Base-by-base conservation (phyloP, 1,140 invertebrate species). In the Hermetia illucens region DNA sequence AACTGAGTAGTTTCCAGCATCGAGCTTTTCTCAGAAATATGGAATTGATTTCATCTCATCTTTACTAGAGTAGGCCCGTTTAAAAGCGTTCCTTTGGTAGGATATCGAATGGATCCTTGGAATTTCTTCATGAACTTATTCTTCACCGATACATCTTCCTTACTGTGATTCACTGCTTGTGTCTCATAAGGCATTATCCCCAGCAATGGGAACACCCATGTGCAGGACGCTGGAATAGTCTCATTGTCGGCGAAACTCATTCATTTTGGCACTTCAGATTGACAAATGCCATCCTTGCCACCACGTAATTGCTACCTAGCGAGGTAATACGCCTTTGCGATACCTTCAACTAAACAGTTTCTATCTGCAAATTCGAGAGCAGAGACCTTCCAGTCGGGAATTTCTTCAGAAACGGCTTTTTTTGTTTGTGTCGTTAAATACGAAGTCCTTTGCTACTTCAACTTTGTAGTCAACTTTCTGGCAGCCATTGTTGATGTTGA, bases 1-100 rank as follows among this genome's bases (percentile, higher is more conserved):
- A 55, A 97, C 90, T 30, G 90, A 95, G 63, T 92, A 94, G 61
- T 92, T 75, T 55, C 91, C 79, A 16, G 82, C 70, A 59, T 98
- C 93, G 64, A 97, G 97, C 56, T 96, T 88, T 52, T 93, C 74
- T 87, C 91, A 97, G 68, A 98, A 97, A 56, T 90, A 95, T 4
- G 90, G 87, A 48, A 97, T 77, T 15, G 92, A 94, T 49, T 82
- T 78, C 17, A 71, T 65, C 52, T 86, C 89, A 42, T 92, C 85
- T 64, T 97, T 82, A 51, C 97, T 98, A 20, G 89, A 95, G 60
- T 97, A 98, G 49, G 72, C 77, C 40, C 88, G 73, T 64, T 98
- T 98, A 64, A 91, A 98, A 55, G 91, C 87, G 52, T 98, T 93
- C 74, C 84, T 67, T 88, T 86, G 30, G 88, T 52, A 92, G 65